A percentile compares a stretch with the other conserved stretches of the same genome.
These are phyloP conservation scores for Brachyhypopomus occidentalis DNA, from an alignment of 2,113 vertebrate genomes.

Conservation along the genomic window DNA sequence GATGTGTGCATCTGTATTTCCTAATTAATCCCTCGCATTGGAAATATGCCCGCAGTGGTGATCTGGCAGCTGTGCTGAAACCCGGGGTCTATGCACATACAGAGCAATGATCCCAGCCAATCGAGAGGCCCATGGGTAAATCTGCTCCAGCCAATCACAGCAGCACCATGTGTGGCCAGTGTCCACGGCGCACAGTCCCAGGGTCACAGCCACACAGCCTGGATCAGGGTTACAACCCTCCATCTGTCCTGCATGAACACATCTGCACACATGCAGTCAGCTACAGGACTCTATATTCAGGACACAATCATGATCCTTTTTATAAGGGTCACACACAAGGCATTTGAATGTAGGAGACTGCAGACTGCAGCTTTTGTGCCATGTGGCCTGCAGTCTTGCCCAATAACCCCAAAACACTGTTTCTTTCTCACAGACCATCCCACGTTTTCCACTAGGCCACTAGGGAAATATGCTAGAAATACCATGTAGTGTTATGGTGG, in stretches of 20 bases:
- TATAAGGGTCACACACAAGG: too few relatives aligned
- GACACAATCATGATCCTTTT: too few relatives aligned
- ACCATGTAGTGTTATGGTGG: too few relatives aligned
- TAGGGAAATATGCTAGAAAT: too few relatives aligned
- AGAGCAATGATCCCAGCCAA: background rate
- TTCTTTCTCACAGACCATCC: too few relatives aligned
- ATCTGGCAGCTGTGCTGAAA: background rate
- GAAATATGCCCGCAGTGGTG: background rate
- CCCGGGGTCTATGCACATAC: background rate
- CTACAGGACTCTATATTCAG: too few relatives aligned
- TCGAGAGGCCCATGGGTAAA: background rate
- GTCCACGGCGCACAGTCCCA: background rate
- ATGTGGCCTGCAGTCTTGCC: too few relatives aligned
- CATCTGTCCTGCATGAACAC: background rate
- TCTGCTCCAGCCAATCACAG: constrained; percentile 14
- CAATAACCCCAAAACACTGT: too few relatives aligned
- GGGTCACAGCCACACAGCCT: background rate
- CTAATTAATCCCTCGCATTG: background rate
- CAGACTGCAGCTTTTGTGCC: too few relatives aligned
- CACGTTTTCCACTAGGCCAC: too few relatives aligned
- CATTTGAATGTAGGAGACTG: too few relatives aligned
- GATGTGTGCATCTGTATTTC: background rate
- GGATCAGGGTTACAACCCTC: background rate
- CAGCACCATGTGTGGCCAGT: background rate
- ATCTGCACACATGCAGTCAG: background rate